Conservation (phyloP, 2,888 invertebrate genomes). For the Amiota communis region DNA sequence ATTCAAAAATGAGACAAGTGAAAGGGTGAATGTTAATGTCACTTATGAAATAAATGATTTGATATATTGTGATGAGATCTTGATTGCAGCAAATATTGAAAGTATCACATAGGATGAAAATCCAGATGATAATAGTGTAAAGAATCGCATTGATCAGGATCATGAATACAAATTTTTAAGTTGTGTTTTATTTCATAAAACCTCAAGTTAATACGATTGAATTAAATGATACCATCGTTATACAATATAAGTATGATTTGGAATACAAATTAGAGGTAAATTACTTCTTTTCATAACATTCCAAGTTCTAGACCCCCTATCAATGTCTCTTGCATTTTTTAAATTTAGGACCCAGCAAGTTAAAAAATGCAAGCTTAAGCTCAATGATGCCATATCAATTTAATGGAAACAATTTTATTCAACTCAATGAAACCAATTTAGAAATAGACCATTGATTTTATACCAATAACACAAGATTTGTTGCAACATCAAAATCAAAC, state of each 20-base stretch:
- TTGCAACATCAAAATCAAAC: too few species aligned
- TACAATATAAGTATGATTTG: background rate
- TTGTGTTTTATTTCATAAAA: background rate
- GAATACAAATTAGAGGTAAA: background rate
- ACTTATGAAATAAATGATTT: background rate
- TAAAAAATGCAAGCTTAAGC: background rate
- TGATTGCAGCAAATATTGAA: slow-evolving; percentile 19
- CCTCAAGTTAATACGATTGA: background rate
- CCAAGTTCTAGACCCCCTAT: too few species aligned
- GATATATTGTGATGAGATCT: background rate
- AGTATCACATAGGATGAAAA: slow-evolving; percentile 23
- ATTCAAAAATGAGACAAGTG: background rate
- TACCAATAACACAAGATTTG: too few species aligned
- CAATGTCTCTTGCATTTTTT: background rate
- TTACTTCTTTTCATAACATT: too few species aligned
- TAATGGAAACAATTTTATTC: background rate
- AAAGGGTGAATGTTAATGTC: background rate
- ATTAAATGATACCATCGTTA: background rate
- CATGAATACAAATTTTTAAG: too few species aligned
- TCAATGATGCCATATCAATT: background rate
- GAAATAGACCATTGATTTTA: too few species aligned
- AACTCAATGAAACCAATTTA: background rate
- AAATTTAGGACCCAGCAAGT: slow-evolving; percentile 14
- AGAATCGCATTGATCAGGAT: background rate
- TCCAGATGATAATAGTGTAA: slow-evolving; percentile 15